A percentile compares a stretch with the other conserved stretches of the same genome.
Conservation (phyloP, 2,888 invertebrate genomes). For the Pardosa pseudoannulata region DNA sequence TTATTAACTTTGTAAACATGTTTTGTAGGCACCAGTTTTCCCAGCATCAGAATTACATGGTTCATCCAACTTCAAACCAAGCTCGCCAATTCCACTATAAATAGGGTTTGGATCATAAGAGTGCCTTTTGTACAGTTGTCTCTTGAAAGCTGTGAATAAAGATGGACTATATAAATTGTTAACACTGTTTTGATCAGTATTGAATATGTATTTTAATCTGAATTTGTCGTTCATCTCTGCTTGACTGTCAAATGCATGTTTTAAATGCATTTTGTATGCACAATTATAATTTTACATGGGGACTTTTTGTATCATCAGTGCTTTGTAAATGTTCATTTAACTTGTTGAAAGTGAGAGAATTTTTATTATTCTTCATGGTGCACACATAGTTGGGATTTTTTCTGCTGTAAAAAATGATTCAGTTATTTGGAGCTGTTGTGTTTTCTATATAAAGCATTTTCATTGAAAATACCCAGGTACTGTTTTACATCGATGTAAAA, state of each 20-base stretch:
- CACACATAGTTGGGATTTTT: background rate
- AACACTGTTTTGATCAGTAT: conserved; percentile 4
- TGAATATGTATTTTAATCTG: background rate
- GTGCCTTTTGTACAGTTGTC: conserved; percentile 61
- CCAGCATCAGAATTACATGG: conserved; percentile 67
- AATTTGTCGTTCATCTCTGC: background rate
- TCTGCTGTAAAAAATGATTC: background rate
- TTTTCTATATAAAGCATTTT: background rate
- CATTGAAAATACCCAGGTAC: background rate
- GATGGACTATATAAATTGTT: conserved; percentile 13
- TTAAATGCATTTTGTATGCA: conserved; percentile 9
- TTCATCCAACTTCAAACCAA: conserved; percentile 59
- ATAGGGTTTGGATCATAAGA: conserved; percentile 28
- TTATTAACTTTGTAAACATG: no score
- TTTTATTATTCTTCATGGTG: background rate
- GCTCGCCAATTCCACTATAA: conserved; percentile 65
- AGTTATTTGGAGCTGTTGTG: no score
- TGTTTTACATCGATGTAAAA: background rate
- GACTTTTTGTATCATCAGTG: conserved; percentile 1
- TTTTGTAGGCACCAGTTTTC: conserved; percentile 53
- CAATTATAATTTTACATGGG: background rate
- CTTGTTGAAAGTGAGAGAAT: background rate
- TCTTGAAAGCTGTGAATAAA: conserved; percentile 20
- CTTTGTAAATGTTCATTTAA: background rate
- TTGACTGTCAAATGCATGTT: conserved; percentile 1